Evolutionary conservation across 2,113 vertebrate species (phyloP).

Genomic region (Petromus typicus): DNA sequence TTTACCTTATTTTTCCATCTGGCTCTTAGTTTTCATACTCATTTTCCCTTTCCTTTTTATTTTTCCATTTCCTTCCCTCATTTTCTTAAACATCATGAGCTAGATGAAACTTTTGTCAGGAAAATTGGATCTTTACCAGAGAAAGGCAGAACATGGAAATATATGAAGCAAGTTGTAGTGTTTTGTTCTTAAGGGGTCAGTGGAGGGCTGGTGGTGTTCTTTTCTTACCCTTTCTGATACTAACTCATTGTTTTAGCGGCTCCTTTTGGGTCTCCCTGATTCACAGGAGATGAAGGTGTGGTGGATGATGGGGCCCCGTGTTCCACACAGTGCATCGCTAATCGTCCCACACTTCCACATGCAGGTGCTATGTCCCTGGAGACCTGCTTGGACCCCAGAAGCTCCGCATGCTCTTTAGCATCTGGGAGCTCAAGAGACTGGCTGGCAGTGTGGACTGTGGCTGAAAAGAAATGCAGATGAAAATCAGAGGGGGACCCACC

Average conservation of each 20-base stretch:
- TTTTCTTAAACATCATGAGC: background rate
- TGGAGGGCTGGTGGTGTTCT: background rate
- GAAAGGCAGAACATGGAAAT: background rate
- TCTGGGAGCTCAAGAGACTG: background rate
- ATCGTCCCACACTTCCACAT: background rate
- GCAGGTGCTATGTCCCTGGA: background rate
- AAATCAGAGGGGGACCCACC: background rate
- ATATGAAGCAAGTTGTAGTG: no score
- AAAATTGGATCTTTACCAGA: background rate
- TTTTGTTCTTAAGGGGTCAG: background rate
- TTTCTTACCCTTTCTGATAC: background rate
- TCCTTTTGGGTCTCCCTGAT: background rate
- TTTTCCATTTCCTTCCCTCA: background rate
- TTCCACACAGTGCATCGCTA: background rate
- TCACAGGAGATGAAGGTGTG: background rate
- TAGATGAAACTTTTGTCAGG: background rate
- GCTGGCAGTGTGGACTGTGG: constrained; percentile 11
- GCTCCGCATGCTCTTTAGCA: background rate
- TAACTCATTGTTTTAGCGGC: background rate
- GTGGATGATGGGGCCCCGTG: background rate
- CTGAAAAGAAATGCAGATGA: background rate
- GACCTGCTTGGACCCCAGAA: background rate
- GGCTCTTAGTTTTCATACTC: background rate
- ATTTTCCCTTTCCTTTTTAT: background rate
- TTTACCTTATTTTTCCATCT: background rate